Conservation (phyloP, 2,113 vertebrate species). For the Pycnonotus jocosus region DNA sequence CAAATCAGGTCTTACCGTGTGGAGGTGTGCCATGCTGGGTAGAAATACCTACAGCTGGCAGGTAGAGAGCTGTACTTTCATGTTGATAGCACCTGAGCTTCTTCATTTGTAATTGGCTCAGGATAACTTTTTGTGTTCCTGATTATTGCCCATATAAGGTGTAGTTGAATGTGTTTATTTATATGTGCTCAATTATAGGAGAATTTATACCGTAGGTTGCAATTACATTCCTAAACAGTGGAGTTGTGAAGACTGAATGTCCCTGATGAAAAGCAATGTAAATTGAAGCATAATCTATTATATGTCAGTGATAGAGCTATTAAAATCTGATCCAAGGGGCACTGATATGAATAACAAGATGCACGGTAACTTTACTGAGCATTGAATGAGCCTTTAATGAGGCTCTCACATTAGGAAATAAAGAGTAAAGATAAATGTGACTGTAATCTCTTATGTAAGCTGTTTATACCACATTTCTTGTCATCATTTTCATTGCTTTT, state of each 20-base stretch:
- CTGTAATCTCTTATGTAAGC: constrained; percentile 51
- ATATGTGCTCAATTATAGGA: background rate
- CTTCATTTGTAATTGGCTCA: background rate
- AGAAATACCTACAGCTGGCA: background rate
- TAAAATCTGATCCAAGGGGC: background rate
- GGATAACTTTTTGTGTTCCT: background rate
- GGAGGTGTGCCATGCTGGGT: background rate
- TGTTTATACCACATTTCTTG: constrained; percentile 51
- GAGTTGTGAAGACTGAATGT: background rate
- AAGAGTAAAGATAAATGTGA: constrained; percentile 31
- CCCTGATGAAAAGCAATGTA: background rate
- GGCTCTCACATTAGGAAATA: constrained; percentile 1
- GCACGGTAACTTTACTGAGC: background rate
- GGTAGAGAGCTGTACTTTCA: background rate
- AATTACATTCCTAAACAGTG: background rate
- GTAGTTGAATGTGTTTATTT: background rate
- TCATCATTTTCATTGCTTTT: constrained; percentile 48
- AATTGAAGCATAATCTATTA: background rate
- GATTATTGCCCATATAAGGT: background rate
- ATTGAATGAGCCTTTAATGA: background rate
- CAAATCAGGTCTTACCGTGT: background rate
- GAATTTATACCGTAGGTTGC: background rate
- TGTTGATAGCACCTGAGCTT: background rate
- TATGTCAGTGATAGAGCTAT: background rate
- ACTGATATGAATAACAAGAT: background rate